phyloP scores from a whole-genome alignment of 2,113 vertebrate species.

The Nesoenas mayeri region DNA sequence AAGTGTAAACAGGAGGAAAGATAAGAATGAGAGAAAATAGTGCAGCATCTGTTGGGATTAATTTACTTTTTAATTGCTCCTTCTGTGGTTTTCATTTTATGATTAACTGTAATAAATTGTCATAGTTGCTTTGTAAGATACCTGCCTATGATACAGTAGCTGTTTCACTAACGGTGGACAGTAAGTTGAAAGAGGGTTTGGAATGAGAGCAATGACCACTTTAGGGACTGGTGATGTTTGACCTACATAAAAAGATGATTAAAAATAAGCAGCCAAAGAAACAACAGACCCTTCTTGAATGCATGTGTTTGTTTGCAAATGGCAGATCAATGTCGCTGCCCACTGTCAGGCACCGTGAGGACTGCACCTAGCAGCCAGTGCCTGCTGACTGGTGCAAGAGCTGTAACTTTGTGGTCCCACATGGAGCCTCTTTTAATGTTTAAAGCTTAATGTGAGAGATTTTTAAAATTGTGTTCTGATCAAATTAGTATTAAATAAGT shows the following conservation, averaged over 20 bases:
- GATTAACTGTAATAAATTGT: neutral
- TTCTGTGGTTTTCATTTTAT: conserved; percentile 17
- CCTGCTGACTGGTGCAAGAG: neutral
- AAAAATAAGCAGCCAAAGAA: neutral
- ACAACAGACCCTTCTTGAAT: neutral
- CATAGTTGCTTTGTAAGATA: conserved; percentile 3
- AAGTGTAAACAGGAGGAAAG: neutral
- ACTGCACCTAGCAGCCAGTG: neutral
- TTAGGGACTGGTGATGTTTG: neutral
- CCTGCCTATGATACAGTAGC: conserved; percentile 9
- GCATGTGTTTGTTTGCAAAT: neutral
- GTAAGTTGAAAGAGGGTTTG: neutral
- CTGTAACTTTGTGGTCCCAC: neutral
- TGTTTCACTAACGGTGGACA: neutral
- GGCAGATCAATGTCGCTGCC: neutral
- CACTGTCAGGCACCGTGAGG: neutral
- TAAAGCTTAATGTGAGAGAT: neutral
- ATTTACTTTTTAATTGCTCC: conserved; percentile 51
- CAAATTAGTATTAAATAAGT: neutral
- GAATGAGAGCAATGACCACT: neutral
- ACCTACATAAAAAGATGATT: neutral
- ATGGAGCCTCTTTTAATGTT: neutral
- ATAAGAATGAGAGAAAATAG: neutral
- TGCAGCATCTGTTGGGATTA: neutral
- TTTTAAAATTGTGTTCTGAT: neutral